Conservation (phyloP, 1,140 invertebrate genomes). For the Antheraea mylitta region DNA sequence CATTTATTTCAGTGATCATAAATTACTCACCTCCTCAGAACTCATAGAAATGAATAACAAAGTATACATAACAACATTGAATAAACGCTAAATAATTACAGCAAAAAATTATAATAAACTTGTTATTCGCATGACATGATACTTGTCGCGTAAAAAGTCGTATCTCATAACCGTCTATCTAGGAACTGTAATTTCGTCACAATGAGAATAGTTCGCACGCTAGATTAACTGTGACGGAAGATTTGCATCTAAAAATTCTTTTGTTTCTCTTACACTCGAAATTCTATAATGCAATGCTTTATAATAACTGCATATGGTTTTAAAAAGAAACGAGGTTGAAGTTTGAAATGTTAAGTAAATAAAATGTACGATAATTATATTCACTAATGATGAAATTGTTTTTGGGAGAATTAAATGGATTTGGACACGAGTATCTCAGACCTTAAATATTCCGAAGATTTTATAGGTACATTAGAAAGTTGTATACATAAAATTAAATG, state of each 20-base stretch:
- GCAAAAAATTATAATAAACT: background rate
- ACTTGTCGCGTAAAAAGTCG: background rate
- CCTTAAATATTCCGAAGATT: no score
- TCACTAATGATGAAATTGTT: no score
- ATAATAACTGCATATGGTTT: background rate
- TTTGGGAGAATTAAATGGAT: no score
- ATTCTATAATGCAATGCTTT: background rate
- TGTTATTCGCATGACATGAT: background rate
- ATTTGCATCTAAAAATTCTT: conserved; percentile 5
- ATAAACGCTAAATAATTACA: background rate
- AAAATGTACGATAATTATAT: no score
- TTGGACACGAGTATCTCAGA: no score
- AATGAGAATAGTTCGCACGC: background rate
- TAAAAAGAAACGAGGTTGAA: no score
- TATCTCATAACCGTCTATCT: background rate
- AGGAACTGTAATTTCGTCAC: background rate
- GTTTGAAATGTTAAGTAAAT: no score
- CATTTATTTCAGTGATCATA: no score
- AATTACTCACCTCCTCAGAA: background rate
- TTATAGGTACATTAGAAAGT: no score
- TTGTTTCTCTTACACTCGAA: background rate
- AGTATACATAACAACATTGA: background rate
- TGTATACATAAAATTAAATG: no score
- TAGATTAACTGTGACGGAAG: conserved; percentile 1
- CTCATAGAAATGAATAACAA: background rate